Percentiles rank a stretch among this genome's conserved stretches.
phyloP scores from a whole-genome alignment of 2,888 invertebrate genomes.

The Cataglyphis altisquamis region DNA sequence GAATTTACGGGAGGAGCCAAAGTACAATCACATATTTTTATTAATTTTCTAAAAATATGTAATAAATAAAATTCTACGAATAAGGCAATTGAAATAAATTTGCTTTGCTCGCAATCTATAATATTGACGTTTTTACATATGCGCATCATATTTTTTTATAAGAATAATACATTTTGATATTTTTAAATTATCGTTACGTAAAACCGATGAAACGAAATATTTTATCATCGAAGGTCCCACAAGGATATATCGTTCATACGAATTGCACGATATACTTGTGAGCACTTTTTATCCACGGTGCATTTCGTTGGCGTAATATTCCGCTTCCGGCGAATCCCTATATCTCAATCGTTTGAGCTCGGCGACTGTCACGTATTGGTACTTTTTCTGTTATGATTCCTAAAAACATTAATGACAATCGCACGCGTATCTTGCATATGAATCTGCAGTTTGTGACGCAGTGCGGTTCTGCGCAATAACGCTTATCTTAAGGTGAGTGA shows the following conservation, averaged over 20 bases:
- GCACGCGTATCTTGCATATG: not conserved
- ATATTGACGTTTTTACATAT: not conserved
- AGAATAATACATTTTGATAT: not conserved
- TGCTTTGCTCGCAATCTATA: too few relatives aligned
- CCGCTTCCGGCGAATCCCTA: not conserved
- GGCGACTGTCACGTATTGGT: not conserved
- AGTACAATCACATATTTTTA: not conserved
- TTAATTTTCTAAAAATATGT: not conserved
- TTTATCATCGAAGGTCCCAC: not conserved
- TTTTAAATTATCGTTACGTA: not conserved
- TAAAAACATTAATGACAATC: constrained; percentile 18
- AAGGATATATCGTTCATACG: not conserved
- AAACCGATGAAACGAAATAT: constrained; percentile 6
- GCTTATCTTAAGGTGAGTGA: not conserved
- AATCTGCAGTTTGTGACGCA: constrained; percentile 12
- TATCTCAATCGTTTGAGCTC: not conserved
- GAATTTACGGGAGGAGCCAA: not conserved
- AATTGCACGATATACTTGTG: not conserved
- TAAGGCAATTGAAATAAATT: not conserved
- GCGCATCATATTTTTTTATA: not conserved
- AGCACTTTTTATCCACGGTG: not conserved
- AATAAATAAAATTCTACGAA: not conserved
- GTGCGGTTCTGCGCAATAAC: constrained; percentile 5
- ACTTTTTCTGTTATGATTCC: not conserved
- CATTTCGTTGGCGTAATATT: not conserved